These are phyloP conservation scores for Labia minor DNA, from an alignment of 2,888 invertebrate species.

Conservation along the genomic window DNA sequence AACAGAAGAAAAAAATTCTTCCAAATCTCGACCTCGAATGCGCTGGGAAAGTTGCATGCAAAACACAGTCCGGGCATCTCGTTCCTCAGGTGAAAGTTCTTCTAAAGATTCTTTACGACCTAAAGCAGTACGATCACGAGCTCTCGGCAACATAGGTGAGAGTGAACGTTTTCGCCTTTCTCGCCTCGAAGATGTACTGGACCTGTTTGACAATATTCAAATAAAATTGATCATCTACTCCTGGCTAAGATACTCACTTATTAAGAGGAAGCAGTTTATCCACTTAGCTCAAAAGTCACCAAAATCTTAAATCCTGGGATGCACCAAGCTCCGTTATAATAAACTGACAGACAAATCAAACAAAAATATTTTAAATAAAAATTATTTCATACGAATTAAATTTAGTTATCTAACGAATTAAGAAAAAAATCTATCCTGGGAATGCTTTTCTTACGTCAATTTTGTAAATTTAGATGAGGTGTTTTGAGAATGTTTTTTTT, in stretches of 20 bases:
- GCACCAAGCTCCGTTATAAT: not conserved
- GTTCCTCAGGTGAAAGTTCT: constrained; percentile 88
- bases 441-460: too few relatives aligned
- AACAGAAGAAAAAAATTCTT: constrained; percentile 97
- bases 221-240: not conserved
- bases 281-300: not conserved
- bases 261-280: not conserved
- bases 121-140: constrained; percentile 40
- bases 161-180: constrained; percentile 29
- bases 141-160: constrained; percentile 34
- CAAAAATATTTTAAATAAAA: constrained; percentile 25
- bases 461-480: too few relatives aligned
- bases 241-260: not conserved
- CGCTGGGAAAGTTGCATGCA: constrained; percentile 96
- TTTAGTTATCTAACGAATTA: not conserved
- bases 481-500: too few relatives aligned
- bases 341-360: not conserved
- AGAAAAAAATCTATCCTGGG: not conserved
- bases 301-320: not conserved
- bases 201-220: not conserved
- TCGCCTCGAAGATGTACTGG: not conserved
- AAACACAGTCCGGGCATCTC: constrained; percentile 97
- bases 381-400: not conserved
- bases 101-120: constrained; percentile 50
- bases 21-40: constrained; percentile 85